Percentiles rank a stretch among this genome's conserved stretches.
phyloP scores from a whole-genome alignment of 1,140 invertebrate species.

The Sarcophaga bullata region DNA sequence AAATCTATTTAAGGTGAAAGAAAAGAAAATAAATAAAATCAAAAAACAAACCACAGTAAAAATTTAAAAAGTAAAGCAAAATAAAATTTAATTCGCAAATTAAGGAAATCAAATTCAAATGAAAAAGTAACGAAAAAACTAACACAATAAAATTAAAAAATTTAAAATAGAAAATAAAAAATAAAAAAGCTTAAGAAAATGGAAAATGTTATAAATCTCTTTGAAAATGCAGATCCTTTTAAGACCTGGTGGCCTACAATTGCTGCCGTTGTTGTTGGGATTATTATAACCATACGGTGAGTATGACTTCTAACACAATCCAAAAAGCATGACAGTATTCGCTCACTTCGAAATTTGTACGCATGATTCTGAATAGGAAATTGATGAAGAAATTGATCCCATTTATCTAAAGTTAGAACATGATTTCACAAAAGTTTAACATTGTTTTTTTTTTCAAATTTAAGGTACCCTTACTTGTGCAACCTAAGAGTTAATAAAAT shows the following conservation, averaged over 20 bases:
- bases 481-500: too few relatives aligned
- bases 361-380: too few relatives aligned
- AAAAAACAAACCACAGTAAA: not conserved
- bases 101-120: not conserved
- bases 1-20: too few relatives aligned
- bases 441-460: too few relatives aligned
- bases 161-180: not conserved
- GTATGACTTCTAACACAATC: conserved; percentile 34
- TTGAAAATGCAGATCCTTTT: conserved; percentile 64
- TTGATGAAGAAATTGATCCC: too few relatives aligned
- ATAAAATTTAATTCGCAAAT: not conserved
- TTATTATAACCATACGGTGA: conserved; percentile 63
- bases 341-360: too few relatives aligned
- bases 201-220: conserved; percentile 48
- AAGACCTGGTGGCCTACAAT: conserved; percentile 64
- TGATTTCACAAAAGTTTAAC: too few relatives aligned
- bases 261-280: conserved; percentile 57
- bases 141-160: not conserved
- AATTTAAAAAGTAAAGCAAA: not conserved
- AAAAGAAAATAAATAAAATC: too few relatives aligned
- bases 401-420: too few relatives aligned
- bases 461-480: too few relatives aligned
- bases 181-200: conserved; percentile 31
- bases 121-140: not conserved
- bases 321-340: too few relatives aligned